A percentile compares a stretch with the other conserved stretches of the same genome.
These are phyloP conservation scores for Caenorhabditis drosophilae DNA, from an alignment of 2,888 invertebrate genomes.

Conservation along the genomic window DNA sequence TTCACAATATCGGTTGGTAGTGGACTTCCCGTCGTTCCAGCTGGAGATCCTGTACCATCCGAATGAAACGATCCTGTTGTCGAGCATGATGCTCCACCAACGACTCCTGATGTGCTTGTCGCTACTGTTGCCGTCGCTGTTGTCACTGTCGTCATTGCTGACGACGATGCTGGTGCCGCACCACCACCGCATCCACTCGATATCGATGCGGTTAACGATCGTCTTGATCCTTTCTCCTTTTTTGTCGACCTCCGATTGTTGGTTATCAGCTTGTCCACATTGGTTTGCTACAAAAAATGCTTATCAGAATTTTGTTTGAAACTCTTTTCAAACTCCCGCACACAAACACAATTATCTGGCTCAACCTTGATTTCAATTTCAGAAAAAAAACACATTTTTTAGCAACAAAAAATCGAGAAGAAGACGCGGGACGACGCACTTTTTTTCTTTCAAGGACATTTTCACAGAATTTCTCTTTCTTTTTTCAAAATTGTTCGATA, in stretches of 20 bases:
- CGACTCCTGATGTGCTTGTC: not conserved
- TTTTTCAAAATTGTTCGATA: too few relatives aligned
- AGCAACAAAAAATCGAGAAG: too few relatives aligned
- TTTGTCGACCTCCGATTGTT: slow-evolving; percentile 60
- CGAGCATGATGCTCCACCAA: not conserved
- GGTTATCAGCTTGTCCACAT: slow-evolving; percentile 66
- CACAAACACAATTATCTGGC: too few relatives aligned
- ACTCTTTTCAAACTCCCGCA: not conserved
- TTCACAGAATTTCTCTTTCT: too few relatives aligned
- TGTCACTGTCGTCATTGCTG: not conserved
- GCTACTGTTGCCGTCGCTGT: not conserved
- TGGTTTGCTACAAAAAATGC: slow-evolving; percentile 64
- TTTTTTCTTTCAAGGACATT: too few relatives aligned
- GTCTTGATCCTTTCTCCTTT: slow-evolving; percentile 55
- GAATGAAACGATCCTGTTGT: slow-evolving; percentile 20
- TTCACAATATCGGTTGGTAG: slow-evolving; percentile 28
- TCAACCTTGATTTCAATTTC: too few relatives aligned
- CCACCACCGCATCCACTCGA: slow-evolving; percentile 32
- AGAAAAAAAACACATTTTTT: too few relatives aligned
- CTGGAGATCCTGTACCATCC: slow-evolving; percentile 32
- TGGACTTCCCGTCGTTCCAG: slow-evolving; percentile 25
- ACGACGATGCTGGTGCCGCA: too few relatives aligned
- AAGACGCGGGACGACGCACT: too few relatives aligned
- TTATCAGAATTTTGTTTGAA: too few relatives aligned
- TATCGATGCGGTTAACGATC: slow-evolving; percentile 31